phyloP scores from a whole-genome alignment of 2,113 vertebrate species.

The Odontophorus gujanensis region DNA sequence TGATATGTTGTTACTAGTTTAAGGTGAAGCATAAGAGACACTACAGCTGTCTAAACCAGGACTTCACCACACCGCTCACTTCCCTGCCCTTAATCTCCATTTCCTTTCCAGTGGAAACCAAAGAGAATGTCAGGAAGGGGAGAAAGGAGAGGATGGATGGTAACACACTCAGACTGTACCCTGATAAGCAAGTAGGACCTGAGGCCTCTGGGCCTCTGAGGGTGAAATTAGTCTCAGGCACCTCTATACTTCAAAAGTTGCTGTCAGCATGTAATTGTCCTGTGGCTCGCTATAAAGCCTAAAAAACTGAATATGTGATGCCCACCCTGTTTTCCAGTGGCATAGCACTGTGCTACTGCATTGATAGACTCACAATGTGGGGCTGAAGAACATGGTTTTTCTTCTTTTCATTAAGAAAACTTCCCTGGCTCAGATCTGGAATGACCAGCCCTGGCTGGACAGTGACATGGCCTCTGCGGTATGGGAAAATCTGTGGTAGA shows the following conservation, averaged over 20 bases:
- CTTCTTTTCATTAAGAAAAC: background rate
- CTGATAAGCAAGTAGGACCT: constrained; percentile 7
- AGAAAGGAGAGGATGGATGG: background rate
- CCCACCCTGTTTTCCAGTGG: background rate
- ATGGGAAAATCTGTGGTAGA: background rate
- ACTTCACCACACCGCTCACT: background rate
- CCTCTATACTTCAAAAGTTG: background rate
- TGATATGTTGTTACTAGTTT: background rate
- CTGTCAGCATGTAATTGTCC: background rate
- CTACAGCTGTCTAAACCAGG: background rate
- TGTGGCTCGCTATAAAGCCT: background rate
- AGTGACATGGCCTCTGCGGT: background rate
- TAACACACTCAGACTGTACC: background rate
- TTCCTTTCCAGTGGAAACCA: background rate
- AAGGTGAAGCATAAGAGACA: background rate
- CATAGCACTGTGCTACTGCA: background rate
- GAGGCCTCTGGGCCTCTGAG: background rate
- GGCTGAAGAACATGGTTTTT: background rate
- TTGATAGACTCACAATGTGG: background rate
- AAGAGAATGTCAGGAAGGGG: background rate
- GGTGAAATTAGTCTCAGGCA: background rate
- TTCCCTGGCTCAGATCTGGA: background rate
- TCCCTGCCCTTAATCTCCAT: background rate
- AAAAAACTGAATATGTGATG: background rate
- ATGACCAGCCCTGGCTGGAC: background rate